Conservation (phyloP, 2,113 vertebrate genomes). For the Nansenia antarctica region DNA sequence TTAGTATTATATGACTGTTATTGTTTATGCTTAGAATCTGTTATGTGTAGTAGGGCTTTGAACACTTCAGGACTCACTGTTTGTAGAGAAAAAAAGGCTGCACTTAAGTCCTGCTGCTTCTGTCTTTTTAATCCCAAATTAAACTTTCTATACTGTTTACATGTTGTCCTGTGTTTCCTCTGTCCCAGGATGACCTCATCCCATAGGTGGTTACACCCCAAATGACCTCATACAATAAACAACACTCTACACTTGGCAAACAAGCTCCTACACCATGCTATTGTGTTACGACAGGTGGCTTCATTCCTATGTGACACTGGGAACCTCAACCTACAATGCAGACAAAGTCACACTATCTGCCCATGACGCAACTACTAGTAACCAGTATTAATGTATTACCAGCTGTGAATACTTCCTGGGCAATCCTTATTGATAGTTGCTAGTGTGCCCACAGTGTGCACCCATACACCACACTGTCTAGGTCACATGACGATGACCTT, state of each 20-base stretch:
- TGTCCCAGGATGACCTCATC: not conserved
- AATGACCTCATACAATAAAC: not conserved
- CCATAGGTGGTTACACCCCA: not conserved
- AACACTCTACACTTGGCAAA: too few relatives aligned
- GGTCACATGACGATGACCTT: not conserved
- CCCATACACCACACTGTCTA: not conserved
- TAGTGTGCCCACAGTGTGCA: not conserved
- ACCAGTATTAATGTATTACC: not conserved
- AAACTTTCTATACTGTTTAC: constrained; percentile 51
- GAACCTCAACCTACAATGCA: too few relatives aligned
- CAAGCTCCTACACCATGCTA: too few relatives aligned
- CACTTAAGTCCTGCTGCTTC: constrained; percentile 39
- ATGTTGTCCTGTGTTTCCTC: constrained; percentile 6
- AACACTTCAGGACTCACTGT: constrained; percentile 40
- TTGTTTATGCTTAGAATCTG: constrained; percentile 35
- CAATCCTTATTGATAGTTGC: not conserved
- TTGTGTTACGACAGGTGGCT: too few relatives aligned
- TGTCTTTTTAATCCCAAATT: constrained; percentile 63
- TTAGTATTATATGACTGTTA: constrained; percentile 54
- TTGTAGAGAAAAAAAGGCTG: constrained; percentile 37
- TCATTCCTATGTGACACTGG: too few relatives aligned
- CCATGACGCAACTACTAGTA: too few relatives aligned
- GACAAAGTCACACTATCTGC: too few relatives aligned
- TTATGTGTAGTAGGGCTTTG: constrained; percentile 44
- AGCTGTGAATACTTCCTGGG: not conserved